Evolutionary conservation across 37 sponge, comb jelly and placozoan genomes (phyloP).

Genomic region (Aplysina aerophoba): DNA sequence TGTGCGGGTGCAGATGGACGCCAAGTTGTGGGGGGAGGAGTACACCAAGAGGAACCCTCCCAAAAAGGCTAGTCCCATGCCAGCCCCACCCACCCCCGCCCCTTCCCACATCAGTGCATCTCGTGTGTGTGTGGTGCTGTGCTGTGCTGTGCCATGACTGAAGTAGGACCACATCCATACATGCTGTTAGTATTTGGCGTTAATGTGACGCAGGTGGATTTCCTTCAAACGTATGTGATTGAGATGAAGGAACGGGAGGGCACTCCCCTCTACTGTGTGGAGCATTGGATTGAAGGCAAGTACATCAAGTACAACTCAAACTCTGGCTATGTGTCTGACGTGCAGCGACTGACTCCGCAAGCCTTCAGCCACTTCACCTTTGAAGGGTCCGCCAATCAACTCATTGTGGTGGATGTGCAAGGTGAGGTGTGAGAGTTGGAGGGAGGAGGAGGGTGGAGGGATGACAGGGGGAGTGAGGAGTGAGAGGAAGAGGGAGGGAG

Average conservation of each 20-base stretch:
- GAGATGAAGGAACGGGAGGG: conserved; percentile 70
- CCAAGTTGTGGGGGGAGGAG: conserved; percentile 90
- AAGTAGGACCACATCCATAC: background rate
- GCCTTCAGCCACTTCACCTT: conserved; percentile 96
- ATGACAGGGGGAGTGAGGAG: background rate
- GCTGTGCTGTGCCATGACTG: background rate
- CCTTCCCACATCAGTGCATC: background rate
- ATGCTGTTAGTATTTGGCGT: background rate
- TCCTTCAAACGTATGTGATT: conserved; percentile 88
- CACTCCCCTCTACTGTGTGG: conserved; percentile 76
- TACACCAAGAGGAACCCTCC: conserved; percentile 82
- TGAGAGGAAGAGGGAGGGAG: no score
- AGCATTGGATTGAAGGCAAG: conserved; percentile 86
- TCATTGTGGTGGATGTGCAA: conserved; percentile 94
- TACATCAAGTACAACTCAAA: conserved; percentile 96
- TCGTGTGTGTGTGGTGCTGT: background rate
- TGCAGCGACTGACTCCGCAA: conserved; percentile 85
- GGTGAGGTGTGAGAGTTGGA: conserved; percentile 41
- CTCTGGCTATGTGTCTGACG: conserved; percentile 81
- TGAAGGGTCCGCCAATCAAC: conserved; percentile 78
- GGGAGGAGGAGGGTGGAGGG: no score
- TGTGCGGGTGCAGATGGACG: conserved; percentile 90
- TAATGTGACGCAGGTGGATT: conserved; percentile 62
- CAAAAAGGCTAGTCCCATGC: conserved; percentile 71
- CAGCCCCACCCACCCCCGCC: background rate